phyloP scores from a whole-genome alignment of 1,140 invertebrate species.

The Papilio xuthus region DNA sequence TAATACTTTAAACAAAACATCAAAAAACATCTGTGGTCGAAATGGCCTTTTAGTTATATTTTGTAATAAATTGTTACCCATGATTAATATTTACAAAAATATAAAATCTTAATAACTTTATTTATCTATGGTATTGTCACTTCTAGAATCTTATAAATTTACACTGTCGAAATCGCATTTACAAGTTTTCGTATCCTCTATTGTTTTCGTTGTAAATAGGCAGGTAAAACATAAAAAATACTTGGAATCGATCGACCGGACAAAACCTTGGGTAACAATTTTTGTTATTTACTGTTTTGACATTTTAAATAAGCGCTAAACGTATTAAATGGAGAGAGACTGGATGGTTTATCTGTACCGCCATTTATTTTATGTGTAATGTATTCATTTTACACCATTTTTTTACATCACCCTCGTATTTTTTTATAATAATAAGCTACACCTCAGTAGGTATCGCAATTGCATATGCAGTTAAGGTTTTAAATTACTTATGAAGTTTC shows the following conservation, averaged over 20 bases:
- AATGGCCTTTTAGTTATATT: too few species aligned
- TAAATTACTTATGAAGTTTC: too few species aligned
- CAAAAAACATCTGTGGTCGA: too few species aligned
- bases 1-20: neutral
- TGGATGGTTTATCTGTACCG: constrained; percentile 10
- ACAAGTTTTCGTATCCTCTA: neutral
- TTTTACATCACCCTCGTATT: neutral
- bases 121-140: too few species aligned
- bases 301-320: constrained; percentile 27
- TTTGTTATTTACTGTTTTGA: constrained; percentile 34
- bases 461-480: neutral
- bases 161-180: neutral
- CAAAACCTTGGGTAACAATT: neutral
- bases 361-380: constrained; percentile 22
- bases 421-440: neutral
- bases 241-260: neutral
- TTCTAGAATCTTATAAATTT: neutral
- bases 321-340: constrained; percentile 25
- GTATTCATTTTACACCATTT: constrained; percentile 21
- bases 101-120: too few species aligned
- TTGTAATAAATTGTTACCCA: too few species aligned
- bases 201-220: neutral
- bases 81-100: too few species aligned
- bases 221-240: neutral
- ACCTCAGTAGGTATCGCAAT: neutral